Percentiles rank a stretch among this genome's conserved stretches.
These are phyloP conservation scores for Phyllotis vaccarum DNA, from an alignment of 2,797 vertebrate genomes.

Conservation along the genomic window DNA sequence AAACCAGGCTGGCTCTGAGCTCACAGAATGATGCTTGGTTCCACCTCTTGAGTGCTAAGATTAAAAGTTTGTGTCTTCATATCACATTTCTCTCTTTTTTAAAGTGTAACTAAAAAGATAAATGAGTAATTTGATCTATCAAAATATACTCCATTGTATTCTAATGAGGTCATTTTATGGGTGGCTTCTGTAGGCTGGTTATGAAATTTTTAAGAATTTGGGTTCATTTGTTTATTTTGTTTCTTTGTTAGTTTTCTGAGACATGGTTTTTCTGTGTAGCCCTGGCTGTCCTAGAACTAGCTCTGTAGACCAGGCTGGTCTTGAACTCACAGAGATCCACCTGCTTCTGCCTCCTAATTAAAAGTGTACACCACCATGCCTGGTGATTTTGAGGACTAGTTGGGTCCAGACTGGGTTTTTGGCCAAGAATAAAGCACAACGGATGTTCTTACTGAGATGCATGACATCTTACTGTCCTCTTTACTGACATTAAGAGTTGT, in stretches of 20 bases:
- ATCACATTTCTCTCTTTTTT: neutral
- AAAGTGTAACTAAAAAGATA: neutral
- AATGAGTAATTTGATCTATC: neutral
- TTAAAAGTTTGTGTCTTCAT: neutral
- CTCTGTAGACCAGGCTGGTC: neutral
- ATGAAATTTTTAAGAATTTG: neutral
- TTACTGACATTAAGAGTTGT: neutral
- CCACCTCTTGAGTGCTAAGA: neutral
- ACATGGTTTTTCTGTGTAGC: neutral
- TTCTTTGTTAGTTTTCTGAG: neutral
- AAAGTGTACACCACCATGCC: neutral
- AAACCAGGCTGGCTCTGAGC: neutral
- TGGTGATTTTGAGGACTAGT: neutral
- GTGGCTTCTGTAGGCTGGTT: neutral
- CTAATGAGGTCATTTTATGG: neutral
- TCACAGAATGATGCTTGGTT: neutral
- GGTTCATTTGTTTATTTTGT: neutral
- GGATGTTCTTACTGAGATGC: neutral
- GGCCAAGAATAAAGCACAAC: neutral
- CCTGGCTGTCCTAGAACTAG: neutral
- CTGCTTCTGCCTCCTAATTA: neutral
- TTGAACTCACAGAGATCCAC: neutral
- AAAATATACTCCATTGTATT: neutral
- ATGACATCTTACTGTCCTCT: neutral
- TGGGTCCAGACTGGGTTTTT: neutral